Percentiles rank a stretch among this genome's conserved stretches.
Conservation (phyloP, 2,888 invertebrate genomes). For the Erynnis tages region DNA sequence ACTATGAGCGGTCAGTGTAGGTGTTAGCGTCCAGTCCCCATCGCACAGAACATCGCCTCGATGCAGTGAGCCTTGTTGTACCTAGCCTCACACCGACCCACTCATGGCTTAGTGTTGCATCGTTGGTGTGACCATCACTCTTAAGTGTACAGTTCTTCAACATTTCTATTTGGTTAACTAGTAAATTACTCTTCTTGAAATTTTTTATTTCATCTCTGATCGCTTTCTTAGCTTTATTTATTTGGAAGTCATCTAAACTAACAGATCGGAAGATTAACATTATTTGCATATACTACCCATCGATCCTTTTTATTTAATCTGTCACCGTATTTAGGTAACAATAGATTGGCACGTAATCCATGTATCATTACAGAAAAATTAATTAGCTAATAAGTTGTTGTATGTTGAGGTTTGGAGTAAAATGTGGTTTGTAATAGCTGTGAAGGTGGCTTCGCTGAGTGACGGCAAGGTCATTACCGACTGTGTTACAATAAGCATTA, state of each 20-base stretch:
- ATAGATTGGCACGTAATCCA: constrained; percentile 64
- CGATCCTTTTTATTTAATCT: constrained; percentile 40
- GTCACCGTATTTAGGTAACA: constrained; percentile 47
- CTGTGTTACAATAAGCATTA: constrained; percentile 27
- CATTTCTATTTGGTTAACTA: constrained; percentile 59
- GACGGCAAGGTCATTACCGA: constrained; percentile 64
- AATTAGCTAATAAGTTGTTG: constrained; percentile 30
- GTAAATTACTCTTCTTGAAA: constrained; percentile 56
- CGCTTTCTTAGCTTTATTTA: constrained; percentile 56
- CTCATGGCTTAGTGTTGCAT: constrained; percentile 78
- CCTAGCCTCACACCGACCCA: constrained; percentile 64
- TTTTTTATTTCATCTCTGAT: constrained; percentile 60
- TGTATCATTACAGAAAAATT: constrained; percentile 36
- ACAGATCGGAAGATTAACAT: constrained; percentile 51
- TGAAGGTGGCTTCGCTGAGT: constrained; percentile 55
- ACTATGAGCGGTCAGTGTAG: constrained; percentile 52
- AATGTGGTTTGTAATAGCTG: constrained; percentile 40
- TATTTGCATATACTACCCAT: constrained; percentile 39
- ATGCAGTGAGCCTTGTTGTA: constrained; percentile 67
- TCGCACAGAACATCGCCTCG: constrained; percentile 63
- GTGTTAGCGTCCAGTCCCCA: constrained; percentile 56
- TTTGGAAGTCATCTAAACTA: constrained; percentile 64
- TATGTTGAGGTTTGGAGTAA: constrained; percentile 32
- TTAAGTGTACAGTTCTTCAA: constrained; percentile 54
- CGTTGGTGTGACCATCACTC: constrained; percentile 63